A percentile compares a stretch with the other conserved stretches of the same genome.
These are phyloP conservation scores for honey bee (Apis mellifera) DNA, from an alignment of 1,140 invertebrate species.

Conservation along the genomic window DNA sequence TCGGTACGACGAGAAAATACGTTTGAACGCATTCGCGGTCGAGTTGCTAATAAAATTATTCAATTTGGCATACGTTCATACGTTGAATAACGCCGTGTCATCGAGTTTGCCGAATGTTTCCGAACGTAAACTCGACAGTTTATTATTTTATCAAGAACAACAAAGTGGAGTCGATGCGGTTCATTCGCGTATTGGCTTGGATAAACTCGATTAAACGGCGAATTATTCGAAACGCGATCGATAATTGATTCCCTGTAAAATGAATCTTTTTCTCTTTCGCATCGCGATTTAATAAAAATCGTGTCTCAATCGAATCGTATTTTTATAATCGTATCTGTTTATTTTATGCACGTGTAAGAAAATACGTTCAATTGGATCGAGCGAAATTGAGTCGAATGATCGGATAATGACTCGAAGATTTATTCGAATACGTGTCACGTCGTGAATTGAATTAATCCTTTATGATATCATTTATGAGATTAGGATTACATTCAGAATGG, in stretches of 20 bases:
- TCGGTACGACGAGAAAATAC: not conserved
- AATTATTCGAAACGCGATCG: no score
- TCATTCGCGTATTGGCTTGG: not conserved
- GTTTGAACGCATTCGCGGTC: not conserved
- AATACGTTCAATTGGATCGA: no score
- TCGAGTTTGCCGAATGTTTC: not conserved
- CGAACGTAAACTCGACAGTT: not conserved
- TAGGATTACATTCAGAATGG: slow-evolving; percentile 29
- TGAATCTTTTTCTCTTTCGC: no score
- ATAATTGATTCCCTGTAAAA: no score
- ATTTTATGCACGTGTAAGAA: no score
- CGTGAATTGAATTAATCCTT: slow-evolving; percentile 19
- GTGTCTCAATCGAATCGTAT: no score
- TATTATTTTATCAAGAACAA: not conserved
- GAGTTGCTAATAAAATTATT: not conserved
- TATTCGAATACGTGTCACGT: slow-evolving; percentile 28
- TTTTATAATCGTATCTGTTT: no score
- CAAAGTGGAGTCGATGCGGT: not conserved
- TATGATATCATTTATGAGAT: slow-evolving; percentile 29
- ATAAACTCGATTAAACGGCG: not conserved
- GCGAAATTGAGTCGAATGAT: no score
- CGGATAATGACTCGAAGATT: not conserved
- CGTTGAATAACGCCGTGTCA: not conserved
- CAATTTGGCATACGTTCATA: not conserved
- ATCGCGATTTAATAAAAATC: no score